Conservation (phyloP, 2,888 invertebrate species). For the Cephus spinipes region DNA sequence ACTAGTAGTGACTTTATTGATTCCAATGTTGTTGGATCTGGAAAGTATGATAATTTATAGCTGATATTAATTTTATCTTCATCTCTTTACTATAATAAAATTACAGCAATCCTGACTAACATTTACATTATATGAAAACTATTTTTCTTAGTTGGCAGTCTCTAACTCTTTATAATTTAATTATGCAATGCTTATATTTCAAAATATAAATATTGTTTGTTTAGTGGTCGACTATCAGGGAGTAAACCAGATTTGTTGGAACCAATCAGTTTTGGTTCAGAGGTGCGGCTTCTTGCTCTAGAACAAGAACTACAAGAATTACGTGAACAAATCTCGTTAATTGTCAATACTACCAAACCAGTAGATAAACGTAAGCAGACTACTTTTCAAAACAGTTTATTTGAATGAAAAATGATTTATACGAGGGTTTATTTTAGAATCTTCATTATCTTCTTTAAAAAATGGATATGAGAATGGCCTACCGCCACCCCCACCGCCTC, state of each 20-base stretch:
- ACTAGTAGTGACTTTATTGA: conserved; percentile 44
- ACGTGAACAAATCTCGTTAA: conserved; percentile 60
- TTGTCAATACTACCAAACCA: conserved; percentile 57
- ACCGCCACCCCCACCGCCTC: conserved; percentile 56
- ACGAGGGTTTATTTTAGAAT: conserved; percentile 32
- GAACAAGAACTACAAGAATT: conserved; percentile 64
- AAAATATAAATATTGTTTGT: conserved; percentile 6
- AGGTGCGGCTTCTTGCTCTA: conserved; percentile 61
- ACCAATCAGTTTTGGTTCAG: conserved; percentile 64
- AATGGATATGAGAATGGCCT: conserved; percentile 13
- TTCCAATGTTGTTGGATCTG: conserved; percentile 47
- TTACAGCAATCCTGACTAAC: neutral
- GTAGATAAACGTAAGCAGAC: conserved; percentile 49
- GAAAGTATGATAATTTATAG: conserved; percentile 36
- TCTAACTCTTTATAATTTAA: neutral
- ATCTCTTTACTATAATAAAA: neutral
- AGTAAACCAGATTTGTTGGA: conserved; percentile 63
- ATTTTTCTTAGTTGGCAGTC: too few species aligned
- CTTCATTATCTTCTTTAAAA: conserved; percentile 37
- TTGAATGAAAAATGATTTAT: conserved; percentile 1
- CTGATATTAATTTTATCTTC: neutral
- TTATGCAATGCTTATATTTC: conserved; percentile 5
- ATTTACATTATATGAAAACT: too few species aligned
- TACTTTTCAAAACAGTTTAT: neutral
- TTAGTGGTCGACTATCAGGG: conserved; percentile 52